Conservation (phyloP, 2,113 vertebrate species). For the Climacteris rufus region DNA sequence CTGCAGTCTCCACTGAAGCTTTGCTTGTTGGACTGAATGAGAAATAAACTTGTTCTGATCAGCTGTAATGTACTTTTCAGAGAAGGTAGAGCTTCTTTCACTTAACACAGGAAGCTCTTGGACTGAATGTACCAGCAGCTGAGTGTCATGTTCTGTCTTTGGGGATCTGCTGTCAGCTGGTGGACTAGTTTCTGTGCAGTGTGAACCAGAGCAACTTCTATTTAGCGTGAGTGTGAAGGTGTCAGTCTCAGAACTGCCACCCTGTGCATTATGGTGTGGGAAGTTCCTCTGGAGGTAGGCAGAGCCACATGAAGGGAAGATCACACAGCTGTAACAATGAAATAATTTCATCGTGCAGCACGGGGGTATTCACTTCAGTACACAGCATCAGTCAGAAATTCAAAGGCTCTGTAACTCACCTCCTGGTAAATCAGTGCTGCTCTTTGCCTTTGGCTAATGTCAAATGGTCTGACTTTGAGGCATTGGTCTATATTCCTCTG, state of each 20-base stretch:
- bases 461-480: not conserved
- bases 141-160: not conserved
- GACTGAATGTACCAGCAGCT: not conserved
- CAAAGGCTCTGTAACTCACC: not conserved
- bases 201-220: not conserved
- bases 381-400: not conserved
- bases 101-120: not conserved
- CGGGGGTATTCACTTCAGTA: not conserved
- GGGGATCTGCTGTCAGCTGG: not conserved
- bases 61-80: not conserved
- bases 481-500: not conserved
- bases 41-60: not conserved
- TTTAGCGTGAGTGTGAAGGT: not conserved
- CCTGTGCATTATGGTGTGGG: accelerated
- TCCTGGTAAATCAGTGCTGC: not conserved
- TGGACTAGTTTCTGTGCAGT: not conserved
- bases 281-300: not conserved
- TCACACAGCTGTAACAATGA: not conserved
- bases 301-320: not conserved
- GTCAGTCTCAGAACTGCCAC: not conserved
- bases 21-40: not conserved
- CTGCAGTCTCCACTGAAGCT: not conserved
- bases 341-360: not conserved
- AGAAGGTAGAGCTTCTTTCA: not conserved
- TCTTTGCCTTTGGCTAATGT: not conserved